These are phyloP conservation scores for Patiria miniata DNA, from an alignment of 35 echinoderm and acorn worm species.

Conservation along the genomic window DNA sequence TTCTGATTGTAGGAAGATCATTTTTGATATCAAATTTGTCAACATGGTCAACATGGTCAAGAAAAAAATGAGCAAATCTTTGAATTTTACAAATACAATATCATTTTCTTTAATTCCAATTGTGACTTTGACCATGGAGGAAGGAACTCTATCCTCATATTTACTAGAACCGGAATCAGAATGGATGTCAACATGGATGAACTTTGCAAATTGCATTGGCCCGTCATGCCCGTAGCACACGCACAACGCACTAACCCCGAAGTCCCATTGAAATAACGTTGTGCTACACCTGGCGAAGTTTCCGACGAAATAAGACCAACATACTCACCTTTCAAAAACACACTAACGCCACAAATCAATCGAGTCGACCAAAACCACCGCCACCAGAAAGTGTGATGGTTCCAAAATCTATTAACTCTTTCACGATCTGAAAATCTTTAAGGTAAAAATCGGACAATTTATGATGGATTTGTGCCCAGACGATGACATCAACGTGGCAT, in stretches of 20 bases:
- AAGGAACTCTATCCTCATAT: not conserved
- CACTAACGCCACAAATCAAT: not conserved
- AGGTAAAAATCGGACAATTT: not conserved
- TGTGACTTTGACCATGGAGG: too few species aligned
- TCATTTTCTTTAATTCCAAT: not conserved
- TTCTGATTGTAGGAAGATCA: too few species aligned
- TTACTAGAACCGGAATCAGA: not conserved
- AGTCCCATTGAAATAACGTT: not conserved
- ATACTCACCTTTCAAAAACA: constrained; percentile 9
- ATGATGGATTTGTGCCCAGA: not conserved
- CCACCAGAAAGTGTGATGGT: not conserved
- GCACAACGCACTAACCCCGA: too few species aligned
- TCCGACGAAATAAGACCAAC: not conserved
- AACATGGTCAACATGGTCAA: too few species aligned
- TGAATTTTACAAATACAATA: not conserved
- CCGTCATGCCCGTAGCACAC: not conserved
- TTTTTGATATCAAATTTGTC: too few species aligned
- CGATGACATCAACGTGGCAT: constrained; percentile 9
- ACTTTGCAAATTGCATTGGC: not conserved
- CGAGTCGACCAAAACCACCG: not conserved
- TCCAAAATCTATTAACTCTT: not conserved
- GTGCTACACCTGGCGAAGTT: not conserved
- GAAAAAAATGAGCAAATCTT: too few species aligned
- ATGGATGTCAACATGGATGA: not conserved
- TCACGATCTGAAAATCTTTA: not conserved